Conservation (phyloP, 2,888 invertebrate genomes). For the Prostheceraeus crozeri region DNA sequence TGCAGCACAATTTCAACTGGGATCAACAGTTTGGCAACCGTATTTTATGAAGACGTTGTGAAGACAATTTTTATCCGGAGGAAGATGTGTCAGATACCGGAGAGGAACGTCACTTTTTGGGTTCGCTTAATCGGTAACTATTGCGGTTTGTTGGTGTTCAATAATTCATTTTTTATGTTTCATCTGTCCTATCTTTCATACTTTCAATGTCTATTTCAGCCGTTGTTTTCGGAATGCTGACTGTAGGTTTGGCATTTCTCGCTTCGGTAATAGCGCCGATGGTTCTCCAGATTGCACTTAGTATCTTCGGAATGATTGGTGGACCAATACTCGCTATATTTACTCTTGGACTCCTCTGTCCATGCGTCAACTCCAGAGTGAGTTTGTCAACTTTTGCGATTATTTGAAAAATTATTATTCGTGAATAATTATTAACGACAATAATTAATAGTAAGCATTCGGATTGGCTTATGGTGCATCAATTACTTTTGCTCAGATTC, state of each 20-base stretch:
- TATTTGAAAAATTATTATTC: too few species aligned
- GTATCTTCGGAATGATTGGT: constrained; percentile 50
- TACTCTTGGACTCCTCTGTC: constrained; percentile 41
- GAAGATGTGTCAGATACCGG: too few species aligned
- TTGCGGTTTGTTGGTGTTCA: background rate
- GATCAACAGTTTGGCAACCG: constrained; percentile 42
- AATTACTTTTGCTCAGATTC: too few species aligned
- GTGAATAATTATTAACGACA: too few species aligned
- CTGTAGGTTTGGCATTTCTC: constrained; percentile 40
- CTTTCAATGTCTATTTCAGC: constrained; percentile 36
- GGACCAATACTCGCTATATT: constrained; percentile 47
- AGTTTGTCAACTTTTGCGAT: constrained; percentile 1
- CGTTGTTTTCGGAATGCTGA: constrained; percentile 40
- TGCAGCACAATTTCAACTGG: constrained; percentile 43
- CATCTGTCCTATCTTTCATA: constrained; percentile 1
- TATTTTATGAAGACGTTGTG: constrained; percentile 42
- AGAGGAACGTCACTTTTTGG: background rate
- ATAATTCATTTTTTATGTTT: background rate
- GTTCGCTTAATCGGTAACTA: constrained; percentile 16
- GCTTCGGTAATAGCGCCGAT: constrained; percentile 35
- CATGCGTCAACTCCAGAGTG: constrained; percentile 39
- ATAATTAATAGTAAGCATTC: too few species aligned
- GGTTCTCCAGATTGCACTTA: constrained; percentile 46
- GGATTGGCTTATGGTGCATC: too few species aligned
- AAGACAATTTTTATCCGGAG: constrained; percentile 19